These are phyloP conservation scores for Apamea anceps DNA, from an alignment of 2,888 invertebrate genomes.

Conservation along the genomic window DNA sequence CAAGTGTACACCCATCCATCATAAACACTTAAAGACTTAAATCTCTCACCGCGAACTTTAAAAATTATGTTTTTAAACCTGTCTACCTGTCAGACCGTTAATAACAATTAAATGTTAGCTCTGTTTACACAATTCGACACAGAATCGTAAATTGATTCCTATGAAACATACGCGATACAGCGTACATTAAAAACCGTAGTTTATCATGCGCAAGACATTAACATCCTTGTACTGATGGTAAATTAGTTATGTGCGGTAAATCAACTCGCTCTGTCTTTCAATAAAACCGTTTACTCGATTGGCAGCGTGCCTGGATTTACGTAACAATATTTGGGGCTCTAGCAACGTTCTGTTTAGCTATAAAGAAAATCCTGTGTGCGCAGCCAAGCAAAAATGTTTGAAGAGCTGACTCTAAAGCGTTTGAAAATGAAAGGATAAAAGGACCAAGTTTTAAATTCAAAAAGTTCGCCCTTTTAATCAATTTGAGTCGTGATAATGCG, in stretches of 20 bases:
- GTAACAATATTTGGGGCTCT: slow-evolving; percentile 40
- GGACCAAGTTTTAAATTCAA: slow-evolving; percentile 30
- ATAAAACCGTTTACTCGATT: slow-evolving; percentile 56
- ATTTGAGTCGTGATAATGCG: slow-evolving; percentile 30
- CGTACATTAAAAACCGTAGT: slow-evolving; percentile 43
- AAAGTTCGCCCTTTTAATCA: slow-evolving; percentile 44
- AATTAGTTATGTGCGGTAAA: slow-evolving; percentile 58
- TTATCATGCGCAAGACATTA: slow-evolving; percentile 47
- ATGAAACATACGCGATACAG: slow-evolving; percentile 16
- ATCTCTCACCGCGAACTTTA: slow-evolving; percentile 18
- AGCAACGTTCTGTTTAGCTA: slow-evolving; percentile 29
- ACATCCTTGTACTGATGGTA: slow-evolving; percentile 43
- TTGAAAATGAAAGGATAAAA: slow-evolving; percentile 32
- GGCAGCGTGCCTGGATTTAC: slow-evolving; percentile 60
- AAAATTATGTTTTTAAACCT: slow-evolving; percentile 35
- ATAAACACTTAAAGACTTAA: slow-evolving; percentile 6
- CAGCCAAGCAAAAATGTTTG: slow-evolving; percentile 12
- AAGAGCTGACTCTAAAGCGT: slow-evolving; percentile 1
- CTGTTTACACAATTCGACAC: slow-evolving; percentile 50
- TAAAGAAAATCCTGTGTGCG: slow-evolving; percentile 15
- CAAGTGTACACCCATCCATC: slow-evolving; percentile 4
- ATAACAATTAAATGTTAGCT: slow-evolving; percentile 47
- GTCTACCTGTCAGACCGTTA: slow-evolving; percentile 33
- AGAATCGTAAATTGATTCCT: slow-evolving; percentile 46
- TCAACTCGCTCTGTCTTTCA: slow-evolving; percentile 55